These are phyloP conservation scores for Hecatera dysodea DNA, from an alignment of 2,888 invertebrate species.

Conservation along the genomic window DNA sequence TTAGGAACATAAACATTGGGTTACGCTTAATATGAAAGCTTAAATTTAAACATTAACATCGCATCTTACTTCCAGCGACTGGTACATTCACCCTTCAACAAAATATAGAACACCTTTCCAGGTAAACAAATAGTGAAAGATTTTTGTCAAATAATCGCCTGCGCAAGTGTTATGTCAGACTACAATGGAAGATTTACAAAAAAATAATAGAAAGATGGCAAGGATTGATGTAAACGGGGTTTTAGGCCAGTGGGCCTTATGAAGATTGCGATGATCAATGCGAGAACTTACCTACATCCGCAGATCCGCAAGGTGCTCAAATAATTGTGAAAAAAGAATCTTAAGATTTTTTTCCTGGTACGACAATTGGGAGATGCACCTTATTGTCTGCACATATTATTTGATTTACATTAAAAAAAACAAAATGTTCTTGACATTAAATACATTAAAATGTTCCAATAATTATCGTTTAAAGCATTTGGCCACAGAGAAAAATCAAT, in stretches of 20 bases:
- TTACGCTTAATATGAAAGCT: not conserved
- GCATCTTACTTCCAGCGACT: not conserved
- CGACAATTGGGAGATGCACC: constrained; percentile 36
- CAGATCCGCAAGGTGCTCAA: constrained; percentile 78
- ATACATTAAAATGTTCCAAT: too few species aligned
- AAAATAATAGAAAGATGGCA: constrained; percentile 67
- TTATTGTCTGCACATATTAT: not conserved
- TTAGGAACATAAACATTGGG: not conserved
- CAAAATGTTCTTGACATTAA: not conserved
- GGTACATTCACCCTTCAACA: constrained; percentile 69
- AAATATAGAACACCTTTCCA: constrained; percentile 79
- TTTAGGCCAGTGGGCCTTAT: constrained; percentile 61
- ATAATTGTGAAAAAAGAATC: constrained; percentile 34
- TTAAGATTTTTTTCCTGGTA: constrained; percentile 20
- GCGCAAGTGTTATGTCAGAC: constrained; percentile 80
- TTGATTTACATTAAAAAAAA: not conserved
- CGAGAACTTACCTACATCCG: constrained; percentile 65
- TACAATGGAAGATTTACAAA: constrained; percentile 73
- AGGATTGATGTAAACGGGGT: constrained; percentile 79
- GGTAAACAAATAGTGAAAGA: constrained; percentile 80
- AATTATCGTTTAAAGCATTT: too few species aligned
- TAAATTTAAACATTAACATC: not conserved
- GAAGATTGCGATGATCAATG: constrained; percentile 74
- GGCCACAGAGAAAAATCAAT: too few species aligned
- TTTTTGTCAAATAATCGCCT: constrained; percentile 85